phyloP scores from a whole-genome alignment of 2,797 vertebrate genomes.

The Miichthys miiuy region DNA sequence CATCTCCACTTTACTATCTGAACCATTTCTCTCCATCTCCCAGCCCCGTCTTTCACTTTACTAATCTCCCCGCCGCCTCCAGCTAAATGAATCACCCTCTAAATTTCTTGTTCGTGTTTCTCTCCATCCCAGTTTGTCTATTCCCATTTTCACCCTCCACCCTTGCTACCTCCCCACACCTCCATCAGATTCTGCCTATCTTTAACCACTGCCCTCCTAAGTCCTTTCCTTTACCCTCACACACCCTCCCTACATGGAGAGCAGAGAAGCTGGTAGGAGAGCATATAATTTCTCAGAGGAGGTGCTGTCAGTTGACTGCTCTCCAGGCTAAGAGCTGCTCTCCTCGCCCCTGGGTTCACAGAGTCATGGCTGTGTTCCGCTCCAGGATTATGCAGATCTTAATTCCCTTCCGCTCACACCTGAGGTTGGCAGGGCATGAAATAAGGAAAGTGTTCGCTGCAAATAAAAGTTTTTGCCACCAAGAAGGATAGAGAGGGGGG shows the following conservation, averaged over 20 bases:
- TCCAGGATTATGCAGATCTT: conserved; percentile 83
- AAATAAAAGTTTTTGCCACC: conserved; percentile 76
- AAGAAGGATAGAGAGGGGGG: conserved; percentile 17
- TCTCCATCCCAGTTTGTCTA: conserved; percentile 39
- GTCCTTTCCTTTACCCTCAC: conserved; percentile 16
- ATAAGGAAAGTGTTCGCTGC: conserved; percentile 77
- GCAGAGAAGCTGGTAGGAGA: conserved; percentile 48
- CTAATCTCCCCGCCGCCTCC: conserved; percentile 56
- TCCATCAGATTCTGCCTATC: conserved; percentile 50
- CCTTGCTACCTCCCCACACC: conserved; percentile 11
- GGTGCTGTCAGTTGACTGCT: conserved; percentile 69
- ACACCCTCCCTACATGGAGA: neutral
- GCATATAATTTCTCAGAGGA: conserved; percentile 75
- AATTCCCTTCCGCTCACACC: conserved; percentile 80
- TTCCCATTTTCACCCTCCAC: conserved; percentile 28
- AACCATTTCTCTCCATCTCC: conserved; percentile 60
- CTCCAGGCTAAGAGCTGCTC: conserved; percentile 68
- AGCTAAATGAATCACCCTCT: conserved; percentile 68
- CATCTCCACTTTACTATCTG: conserved; percentile 46
- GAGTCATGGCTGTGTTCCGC: conserved; percentile 69
- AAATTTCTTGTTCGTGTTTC: conserved; percentile 42
- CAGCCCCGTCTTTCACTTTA: conserved; percentile 48
- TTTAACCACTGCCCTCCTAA: conserved; percentile 42
- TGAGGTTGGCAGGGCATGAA: conserved; percentile 85
- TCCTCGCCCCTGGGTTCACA: conserved; percentile 66